Evolutionary conservation across 2,797 vertebrate genomes (phyloP).

Genomic region (Lerista edwardsae): DNA sequence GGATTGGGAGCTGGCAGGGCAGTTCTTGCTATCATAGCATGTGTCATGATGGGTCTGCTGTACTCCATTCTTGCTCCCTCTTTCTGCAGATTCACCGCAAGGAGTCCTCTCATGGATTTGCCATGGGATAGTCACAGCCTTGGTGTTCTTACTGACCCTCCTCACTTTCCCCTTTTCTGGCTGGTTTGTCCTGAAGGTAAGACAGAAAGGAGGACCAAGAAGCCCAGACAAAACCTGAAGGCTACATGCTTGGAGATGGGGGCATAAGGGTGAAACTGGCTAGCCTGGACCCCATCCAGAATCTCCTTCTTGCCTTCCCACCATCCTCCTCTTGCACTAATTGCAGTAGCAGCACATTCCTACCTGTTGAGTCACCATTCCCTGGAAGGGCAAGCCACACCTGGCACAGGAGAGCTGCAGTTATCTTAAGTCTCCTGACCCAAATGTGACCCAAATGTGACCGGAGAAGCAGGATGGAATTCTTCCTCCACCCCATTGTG

Average conservation of each 20-base stretch:
- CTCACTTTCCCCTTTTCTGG: conserved; percentile 88
- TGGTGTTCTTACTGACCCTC: conserved; percentile 83
- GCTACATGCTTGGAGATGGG: not conserved
- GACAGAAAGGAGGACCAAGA: conserved; percentile 2
- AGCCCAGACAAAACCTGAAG: not conserved
- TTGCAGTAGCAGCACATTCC: no score
- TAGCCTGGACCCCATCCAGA: no score
- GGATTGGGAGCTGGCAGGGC: not conserved
- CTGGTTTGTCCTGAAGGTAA: conserved; percentile 92
- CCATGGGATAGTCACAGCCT: conserved; percentile 81
- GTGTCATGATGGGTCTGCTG: not conserved
- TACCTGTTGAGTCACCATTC: no score
- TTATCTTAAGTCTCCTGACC: no score
- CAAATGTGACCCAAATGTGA: no score
- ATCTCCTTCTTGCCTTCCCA: no score
- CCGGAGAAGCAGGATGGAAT: no score
- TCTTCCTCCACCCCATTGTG: no score
- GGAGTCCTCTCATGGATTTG: conserved; percentile 86
- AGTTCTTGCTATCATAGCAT: accelerated
- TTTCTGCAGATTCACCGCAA: conserved; percentile 78
- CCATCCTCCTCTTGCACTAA: no score
- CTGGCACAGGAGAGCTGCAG: no score
- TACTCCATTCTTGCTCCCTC: not conserved
- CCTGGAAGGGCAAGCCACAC: no score
- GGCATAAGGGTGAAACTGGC: not conserved